Conservation (phyloP, 2,888 invertebrate genomes). For the Mesoligia furuncula region DNA sequence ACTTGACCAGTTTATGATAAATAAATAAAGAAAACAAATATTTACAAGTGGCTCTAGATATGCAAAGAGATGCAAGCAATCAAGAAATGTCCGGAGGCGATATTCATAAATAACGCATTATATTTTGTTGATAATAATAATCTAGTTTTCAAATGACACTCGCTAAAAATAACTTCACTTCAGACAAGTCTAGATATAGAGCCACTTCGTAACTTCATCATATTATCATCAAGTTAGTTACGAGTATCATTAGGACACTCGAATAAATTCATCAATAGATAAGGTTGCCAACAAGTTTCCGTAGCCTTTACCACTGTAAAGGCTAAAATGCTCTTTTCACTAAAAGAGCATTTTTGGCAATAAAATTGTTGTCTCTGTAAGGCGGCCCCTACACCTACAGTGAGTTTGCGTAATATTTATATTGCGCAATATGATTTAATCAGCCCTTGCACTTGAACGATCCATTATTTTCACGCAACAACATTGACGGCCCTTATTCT, state of each 20-base stretch:
- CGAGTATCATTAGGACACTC: neutral
- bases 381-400: neutral
- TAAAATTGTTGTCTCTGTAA: neutral
- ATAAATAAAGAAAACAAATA: conserved; percentile 20
- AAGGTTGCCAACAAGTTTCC: neutral
- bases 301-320: no score
- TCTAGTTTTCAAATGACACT: conserved; percentile 32
- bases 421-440: neutral
- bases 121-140: conserved; percentile 36
- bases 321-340: no score
- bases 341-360: neutral
- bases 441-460: neutral
- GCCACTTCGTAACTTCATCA: neutral
- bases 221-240: neutral
- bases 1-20: conserved; percentile 1
- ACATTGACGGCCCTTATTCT: neutral
- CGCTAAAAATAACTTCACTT: conserved; percentile 19
- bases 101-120: conserved; percentile 41
- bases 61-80: conserved; percentile 31
- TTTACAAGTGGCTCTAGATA: conserved; percentile 16
- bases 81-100: conserved; percentile 16
- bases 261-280: no score
- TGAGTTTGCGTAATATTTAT: neutral
- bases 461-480: neutral
- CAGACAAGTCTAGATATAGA: neutral